Base-by-base conservation (phyloP, 2,797 vertebrate genomes). In the Rhinophrynus dorsalis region DNA sequence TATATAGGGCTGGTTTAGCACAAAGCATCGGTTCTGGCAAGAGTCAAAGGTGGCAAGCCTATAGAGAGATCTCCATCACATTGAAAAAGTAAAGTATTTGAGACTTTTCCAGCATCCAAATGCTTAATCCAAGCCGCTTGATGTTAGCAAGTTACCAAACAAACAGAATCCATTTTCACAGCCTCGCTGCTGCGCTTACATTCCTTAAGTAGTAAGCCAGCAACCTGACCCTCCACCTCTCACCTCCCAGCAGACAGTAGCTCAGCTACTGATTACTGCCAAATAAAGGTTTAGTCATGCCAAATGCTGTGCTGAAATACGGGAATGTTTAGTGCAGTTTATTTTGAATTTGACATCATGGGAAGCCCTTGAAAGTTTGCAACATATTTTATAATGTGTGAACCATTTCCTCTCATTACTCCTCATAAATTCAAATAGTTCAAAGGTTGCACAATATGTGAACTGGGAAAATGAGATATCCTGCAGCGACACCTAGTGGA, bases 291-390 rank as follows among this genome's bases (percentile, higher is more conserved):
- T 37, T 15, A 45, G 26, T 21, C 27, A 40, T 55, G 70, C 55
- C 70, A 73, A 52, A 37, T 12, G 11, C 62, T 51, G n/a, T 26
- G 32, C 62, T 60, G 55, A 59, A 73, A 48, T 73, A 23, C 62
- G 47, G 61, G 29, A 73, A 73, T 21, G 58, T 52, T 37, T 35
- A 54, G 35, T 3, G 18, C 52, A 10, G 24, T 52, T 66, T 73
- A 54, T 44, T 59, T 45, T 45, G 26, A 54, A n/a, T 8, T 55
- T 73, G 70, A 73, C 70, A 66, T 73, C 70, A 73, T 54, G 70
- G 60, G 56, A 60, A 73, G 55, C 47, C 59, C 47, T 66, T 30
- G 35, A 66, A 26, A 11, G 45, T 60, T 57, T 52, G 45, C 55
- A 37, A 51, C 63, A 60, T 29, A 48, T 13, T 73, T 73, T 60